A percentile compares a stretch with the other conserved stretches of the same genome.
Evolutionary conservation across 2,797 vertebrate species (phyloP).

Genomic region (Tenualosa thibaudeaui): DNA sequence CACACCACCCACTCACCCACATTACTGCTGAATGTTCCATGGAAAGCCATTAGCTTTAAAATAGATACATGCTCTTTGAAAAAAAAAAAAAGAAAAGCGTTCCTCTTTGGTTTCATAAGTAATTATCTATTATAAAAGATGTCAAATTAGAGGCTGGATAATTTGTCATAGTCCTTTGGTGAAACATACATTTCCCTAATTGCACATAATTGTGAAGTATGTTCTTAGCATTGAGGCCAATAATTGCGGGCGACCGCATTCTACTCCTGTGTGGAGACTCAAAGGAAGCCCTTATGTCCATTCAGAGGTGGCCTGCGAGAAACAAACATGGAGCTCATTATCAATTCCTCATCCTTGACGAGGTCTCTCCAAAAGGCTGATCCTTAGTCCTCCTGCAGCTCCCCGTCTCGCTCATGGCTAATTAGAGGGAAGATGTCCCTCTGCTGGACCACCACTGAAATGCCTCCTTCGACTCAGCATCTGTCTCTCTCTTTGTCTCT

Average conservation of each 20-base stretch:
- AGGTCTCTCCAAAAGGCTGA: conserved; percentile 45
- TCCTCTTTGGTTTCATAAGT: conserved; percentile 70
- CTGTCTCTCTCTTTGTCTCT: background rate
- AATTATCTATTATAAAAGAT: conserved; percentile 77
- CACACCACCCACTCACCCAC: background rate
- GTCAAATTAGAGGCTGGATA: conserved; percentile 69
- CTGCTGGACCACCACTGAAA: conserved; percentile 52
- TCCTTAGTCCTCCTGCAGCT: conserved; percentile 7
- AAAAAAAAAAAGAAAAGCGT: conserved; percentile 41
- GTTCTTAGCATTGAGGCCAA: conserved; percentile 69
- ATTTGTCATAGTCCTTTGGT: conserved; percentile 68
- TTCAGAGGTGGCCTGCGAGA: conserved; percentile 60
- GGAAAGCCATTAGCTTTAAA: conserved; percentile 64
- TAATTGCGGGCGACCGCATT: conserved; percentile 70
- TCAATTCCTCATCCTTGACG: conserved; percentile 39
- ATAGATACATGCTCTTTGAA: conserved; percentile 58
- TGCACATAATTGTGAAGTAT: conserved; percentile 77
- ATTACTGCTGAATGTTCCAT: background rate
- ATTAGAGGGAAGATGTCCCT: conserved; percentile 55
- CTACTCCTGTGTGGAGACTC: conserved; percentile 59
- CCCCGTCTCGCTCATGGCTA: conserved; percentile 10
- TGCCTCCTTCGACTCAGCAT: conserved; percentile 21
- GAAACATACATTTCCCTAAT: conserved; percentile 78
- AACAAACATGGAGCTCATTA: conserved; percentile 44
- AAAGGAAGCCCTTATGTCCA: conserved; percentile 68